A percentile compares a stretch with the other conserved stretches of the same genome.
Conservation (phyloP, 1,140 invertebrate species). For the Dendrolimus kikuchii region DNA sequence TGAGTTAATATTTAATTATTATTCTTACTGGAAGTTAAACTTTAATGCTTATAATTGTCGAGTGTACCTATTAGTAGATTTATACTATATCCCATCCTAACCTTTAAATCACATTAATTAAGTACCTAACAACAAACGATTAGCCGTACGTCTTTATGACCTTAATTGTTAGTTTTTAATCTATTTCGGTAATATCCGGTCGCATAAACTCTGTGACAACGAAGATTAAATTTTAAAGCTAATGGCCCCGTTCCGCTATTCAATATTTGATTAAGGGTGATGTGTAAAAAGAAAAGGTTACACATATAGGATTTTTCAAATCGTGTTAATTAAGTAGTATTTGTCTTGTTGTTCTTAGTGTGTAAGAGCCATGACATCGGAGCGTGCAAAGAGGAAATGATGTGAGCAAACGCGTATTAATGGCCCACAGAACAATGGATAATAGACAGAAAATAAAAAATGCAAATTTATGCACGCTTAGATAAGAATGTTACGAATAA, state of each 20-base stretch:
- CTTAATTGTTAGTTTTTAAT: constrained; percentile 12
- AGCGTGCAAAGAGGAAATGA: constrained; percentile 27
- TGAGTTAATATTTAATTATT: background rate
- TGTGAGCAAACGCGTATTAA: constrained; percentile 35
- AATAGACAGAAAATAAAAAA: constrained; percentile 39
- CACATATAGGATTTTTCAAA: constrained; percentile 17
- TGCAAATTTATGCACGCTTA: constrained; percentile 28
- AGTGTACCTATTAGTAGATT: constrained; percentile 6
- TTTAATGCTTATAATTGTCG: constrained; percentile 12
- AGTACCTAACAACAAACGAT: background rate
- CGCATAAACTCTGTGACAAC: constrained; percentile 14
- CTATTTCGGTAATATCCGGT: constrained; percentile 26
- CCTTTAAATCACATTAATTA: constrained; percentile 1
- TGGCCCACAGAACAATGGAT: constrained; percentile 37
- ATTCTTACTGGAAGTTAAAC: constrained; percentile 9
- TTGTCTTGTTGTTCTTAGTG: constrained; percentile 31
- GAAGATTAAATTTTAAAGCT: constrained; percentile 21
- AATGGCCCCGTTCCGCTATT: constrained; percentile 32
- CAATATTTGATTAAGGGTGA: constrained; percentile 33
- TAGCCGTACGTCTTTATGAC: constrained; percentile 1
- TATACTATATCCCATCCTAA: background rate
- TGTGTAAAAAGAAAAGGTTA: constrained; percentile 19
- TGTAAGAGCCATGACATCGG: constrained; percentile 37
- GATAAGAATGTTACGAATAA: constrained; percentile 22
- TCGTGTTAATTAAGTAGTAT: constrained; percentile 28